Evolutionary conservation across 2,888 invertebrate genomes (phyloP).

Genomic region (Caenorhabditis macrosperma): DNA sequence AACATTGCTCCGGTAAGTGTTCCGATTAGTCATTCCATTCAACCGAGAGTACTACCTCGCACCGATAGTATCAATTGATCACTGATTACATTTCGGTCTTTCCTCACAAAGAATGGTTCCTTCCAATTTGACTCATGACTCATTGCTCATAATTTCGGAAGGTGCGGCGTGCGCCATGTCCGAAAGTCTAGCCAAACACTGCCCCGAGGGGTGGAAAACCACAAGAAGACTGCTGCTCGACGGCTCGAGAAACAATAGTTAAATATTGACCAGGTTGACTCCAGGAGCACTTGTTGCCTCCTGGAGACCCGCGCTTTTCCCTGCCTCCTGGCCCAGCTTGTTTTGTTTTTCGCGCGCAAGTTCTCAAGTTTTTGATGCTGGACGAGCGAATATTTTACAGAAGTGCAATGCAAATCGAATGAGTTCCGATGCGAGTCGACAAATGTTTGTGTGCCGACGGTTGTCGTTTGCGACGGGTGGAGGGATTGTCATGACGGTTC

Average conservation of each 20-base stretch:
- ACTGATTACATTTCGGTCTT: constrained; percentile 12
- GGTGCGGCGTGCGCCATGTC: background rate
- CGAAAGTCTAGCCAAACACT: constrained; percentile 6
- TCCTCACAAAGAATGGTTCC: background rate
- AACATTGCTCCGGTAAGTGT: constrained; percentile 64
- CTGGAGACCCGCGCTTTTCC: background rate
- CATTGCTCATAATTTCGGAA: background rate
- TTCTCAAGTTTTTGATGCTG: background rate
- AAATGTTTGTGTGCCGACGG: constrained; percentile 70
- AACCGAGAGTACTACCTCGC: background rate
- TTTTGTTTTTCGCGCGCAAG: constrained; percentile 34
- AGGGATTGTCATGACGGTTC: constrained; percentile 71
- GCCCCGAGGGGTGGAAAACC: background rate
- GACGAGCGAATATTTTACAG: constrained; percentile 43
- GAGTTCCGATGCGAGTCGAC: constrained; percentile 69
- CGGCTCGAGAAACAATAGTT: constrained; percentile 52
- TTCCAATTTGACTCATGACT: background rate
- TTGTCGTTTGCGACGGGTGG: constrained; percentile 72
- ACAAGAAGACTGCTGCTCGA: background rate
- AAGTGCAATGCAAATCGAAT: constrained; percentile 67
- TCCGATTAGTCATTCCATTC: background rate
- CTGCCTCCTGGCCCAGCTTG: background rate
- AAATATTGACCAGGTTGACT: constrained; percentile 34
- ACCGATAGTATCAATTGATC: constrained; percentile 1
- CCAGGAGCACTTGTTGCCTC: constrained; percentile 2